These are phyloP conservation scores for Catharus ustulatus DNA, from an alignment of 2,797 vertebrate species.

Conservation along the genomic window DNA sequence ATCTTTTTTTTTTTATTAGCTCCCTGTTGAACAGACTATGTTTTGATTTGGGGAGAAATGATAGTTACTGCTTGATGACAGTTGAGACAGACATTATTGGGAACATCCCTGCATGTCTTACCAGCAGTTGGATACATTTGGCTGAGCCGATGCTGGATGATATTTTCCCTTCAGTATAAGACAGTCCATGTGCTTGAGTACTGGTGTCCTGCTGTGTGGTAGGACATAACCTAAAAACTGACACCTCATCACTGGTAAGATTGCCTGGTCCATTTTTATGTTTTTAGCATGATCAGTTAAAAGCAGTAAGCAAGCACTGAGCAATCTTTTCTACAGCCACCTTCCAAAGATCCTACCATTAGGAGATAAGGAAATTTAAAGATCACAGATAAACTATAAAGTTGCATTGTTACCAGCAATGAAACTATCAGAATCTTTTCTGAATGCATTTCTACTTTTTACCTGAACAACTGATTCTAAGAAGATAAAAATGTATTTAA, in stretches of 20 bases:
- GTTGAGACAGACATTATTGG: neutral
- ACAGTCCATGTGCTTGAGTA: neutral
- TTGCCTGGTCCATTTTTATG: neutral
- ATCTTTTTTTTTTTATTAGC: constrained; percentile 35
- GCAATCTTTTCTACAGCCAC: neutral
- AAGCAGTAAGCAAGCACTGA: neutral
- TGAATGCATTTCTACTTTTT: neutral
- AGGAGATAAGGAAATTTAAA: neutral
- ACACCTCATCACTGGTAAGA: neutral
- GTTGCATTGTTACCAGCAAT: neutral
- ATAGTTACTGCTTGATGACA: constrained; percentile 27
- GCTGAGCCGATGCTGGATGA: constrained; percentile 18
- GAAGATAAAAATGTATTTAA: neutral
- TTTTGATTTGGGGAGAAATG: constrained; percentile 41
- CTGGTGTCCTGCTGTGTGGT: neutral
- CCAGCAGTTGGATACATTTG: neutral
- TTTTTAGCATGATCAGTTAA: neutral
- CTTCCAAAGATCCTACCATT: neutral
- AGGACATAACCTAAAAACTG: neutral
- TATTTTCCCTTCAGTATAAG: constrained; percentile 17
- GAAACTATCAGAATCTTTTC: neutral
- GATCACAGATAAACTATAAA: neutral
- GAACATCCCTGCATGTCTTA: neutral
- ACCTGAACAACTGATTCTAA: neutral
- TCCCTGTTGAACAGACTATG: constrained; percentile 33